phyloP scores from a whole-genome alignment of 2,113 vertebrate species.

The Catharus fuscescens region DNA sequence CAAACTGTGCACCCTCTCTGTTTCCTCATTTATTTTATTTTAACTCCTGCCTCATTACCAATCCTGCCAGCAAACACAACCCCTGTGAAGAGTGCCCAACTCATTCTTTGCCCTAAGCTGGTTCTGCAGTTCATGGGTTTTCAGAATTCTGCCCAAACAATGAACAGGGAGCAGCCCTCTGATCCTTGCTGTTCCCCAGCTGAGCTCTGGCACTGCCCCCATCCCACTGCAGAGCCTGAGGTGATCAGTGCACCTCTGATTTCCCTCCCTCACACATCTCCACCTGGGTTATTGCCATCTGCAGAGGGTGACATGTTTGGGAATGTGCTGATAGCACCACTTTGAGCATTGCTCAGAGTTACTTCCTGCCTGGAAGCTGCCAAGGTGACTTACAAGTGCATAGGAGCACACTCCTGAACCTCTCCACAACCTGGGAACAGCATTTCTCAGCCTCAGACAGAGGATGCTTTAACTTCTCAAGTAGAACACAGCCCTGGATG shows the following conservation, averaged over 20 bases:
- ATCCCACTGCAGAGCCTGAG: neutral
- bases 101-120: neutral
- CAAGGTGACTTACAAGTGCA: neutral
- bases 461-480: neutral
- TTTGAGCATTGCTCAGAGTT: neutral
- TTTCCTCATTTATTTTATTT: neutral
- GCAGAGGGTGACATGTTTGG: neutral
- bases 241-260: neutral
- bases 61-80: neutral
- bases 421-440: neutral
- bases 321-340: neutral
- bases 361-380: neutral
- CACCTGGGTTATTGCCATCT: neutral
- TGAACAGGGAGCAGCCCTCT: neutral
- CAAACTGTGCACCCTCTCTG: neutral
- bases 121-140: neutral
- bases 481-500: neutral
- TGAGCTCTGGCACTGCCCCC: neutral
- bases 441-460: fast-evolving
- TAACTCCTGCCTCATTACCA: neutral
- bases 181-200: fast-evolving
- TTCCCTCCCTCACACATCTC: neutral
- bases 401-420: neutral
- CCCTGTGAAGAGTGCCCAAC: neutral
- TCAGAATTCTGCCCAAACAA: neutral